A percentile compares a stretch with the other conserved stretches of the same genome.
These are phyloP conservation scores for Leptobrachium leishanense DNA, from an alignment of 2,113 vertebrate species.

Conservation along the genomic window DNA sequence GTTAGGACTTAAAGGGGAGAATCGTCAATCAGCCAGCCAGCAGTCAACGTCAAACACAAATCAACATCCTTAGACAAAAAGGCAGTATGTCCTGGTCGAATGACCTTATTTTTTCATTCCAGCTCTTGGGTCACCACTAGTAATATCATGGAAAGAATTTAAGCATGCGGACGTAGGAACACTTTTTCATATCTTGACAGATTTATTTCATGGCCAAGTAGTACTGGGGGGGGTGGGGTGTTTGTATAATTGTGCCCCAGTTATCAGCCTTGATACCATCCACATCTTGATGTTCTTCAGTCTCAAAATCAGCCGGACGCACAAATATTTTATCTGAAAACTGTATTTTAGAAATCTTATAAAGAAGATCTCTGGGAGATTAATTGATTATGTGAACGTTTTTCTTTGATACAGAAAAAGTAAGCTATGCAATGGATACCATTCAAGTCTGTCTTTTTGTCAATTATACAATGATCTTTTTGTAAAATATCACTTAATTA, in stretches of 20 bases:
- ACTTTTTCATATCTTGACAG: background rate
- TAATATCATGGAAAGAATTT: background rate
- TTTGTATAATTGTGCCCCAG: background rate
- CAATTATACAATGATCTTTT: no score
- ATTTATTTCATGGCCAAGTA: slow-evolving; percentile 1
- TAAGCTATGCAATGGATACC: no score
- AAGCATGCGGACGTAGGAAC: background rate
- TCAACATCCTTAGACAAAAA: background rate
- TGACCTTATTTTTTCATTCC: background rate
- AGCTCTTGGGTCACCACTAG: background rate
- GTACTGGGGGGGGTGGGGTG: background rate
- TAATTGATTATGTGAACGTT: slow-evolving; percentile 32
- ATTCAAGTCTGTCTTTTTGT: no score
- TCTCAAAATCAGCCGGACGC: background rate
- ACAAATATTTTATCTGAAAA: background rate
- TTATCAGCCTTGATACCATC: background rate
- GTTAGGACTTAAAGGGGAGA: background rate
- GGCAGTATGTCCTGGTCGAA: background rate
- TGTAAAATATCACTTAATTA: no score
- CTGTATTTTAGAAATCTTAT: background rate
- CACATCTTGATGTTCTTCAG: background rate
- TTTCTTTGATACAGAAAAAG: background rate
- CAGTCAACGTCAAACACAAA: background rate
- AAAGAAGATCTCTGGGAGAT: slow-evolving; percentile 26
- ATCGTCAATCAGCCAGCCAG: background rate